Conservation (phyloP, 2,113 vertebrate species). For the Leptocoma aspasia region DNA sequence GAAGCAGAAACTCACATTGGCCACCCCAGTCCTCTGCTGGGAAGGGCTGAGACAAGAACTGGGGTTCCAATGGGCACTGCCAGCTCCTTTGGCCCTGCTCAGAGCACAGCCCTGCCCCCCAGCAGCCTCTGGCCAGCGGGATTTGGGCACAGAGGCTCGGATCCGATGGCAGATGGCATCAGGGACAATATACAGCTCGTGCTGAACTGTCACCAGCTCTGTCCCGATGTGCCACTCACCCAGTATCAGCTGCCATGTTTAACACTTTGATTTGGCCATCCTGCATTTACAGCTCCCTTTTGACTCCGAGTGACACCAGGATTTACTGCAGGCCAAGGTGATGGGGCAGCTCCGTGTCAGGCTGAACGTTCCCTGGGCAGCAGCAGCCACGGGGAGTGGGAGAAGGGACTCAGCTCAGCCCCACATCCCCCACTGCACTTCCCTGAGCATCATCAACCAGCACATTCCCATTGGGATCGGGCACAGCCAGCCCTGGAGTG, state of each 20-base stretch:
- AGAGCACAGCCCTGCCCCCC: neutral
- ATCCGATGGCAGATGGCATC: neutral
- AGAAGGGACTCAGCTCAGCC: neutral
- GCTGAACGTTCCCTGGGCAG: neutral
- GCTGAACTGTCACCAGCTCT: neutral
- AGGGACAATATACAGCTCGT: neutral
- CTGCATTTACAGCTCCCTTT: neutral
- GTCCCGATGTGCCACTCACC: neutral
- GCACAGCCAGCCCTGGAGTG: too few species aligned
- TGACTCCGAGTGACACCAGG: neutral
- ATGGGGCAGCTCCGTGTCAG: neutral
- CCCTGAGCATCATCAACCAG: neutral
- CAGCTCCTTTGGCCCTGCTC: neutral
- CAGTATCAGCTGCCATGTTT: rapidly evolving
- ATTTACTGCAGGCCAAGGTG: neutral
- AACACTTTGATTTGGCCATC: rapidly evolving
- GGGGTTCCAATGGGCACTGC: rapidly evolving
- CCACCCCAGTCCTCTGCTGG: neutral
- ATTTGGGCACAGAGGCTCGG: neutral
- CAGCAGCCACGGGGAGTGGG: neutral
- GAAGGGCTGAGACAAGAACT: neutral
- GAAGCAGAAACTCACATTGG: neutral
- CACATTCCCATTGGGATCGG: neutral
- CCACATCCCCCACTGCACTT: too few species aligned
- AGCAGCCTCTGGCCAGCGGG: neutral